Base-by-base conservation (phyloP, 2,113 vertebrate species). In the Heterotilapia buettikoferi region DNA sequence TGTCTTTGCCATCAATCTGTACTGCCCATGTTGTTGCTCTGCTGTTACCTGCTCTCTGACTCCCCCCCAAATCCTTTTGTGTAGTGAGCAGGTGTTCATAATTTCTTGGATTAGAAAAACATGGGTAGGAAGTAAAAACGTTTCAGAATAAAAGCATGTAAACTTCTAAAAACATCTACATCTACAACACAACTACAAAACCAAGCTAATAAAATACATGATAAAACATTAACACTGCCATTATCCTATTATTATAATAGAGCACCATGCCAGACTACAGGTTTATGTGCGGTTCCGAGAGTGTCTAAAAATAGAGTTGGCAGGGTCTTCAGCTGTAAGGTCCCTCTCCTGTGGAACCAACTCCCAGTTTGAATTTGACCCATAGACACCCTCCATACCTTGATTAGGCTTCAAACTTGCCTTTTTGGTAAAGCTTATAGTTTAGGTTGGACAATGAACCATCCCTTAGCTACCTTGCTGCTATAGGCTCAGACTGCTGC, bases 131-230 rank as follows among this genome's bases (percentile, higher is more conserved):
- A 36, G 31, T 66, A 36, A 36, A 36, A 66, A n/a, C 18, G 5
- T 66, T 66, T 66, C 18, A 66, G 36, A 66, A 12, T 66, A 36
- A 63, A 63, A 63, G 18, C 1, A 63, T n/a, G 9, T 4, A 63
- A 19, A 36, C 0, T 0, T 63, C 9, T 36, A 63, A 33, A 59
- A 63, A 11, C 59, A 19, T 63, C n/a, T n/a, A n/a, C n/a, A n/a
- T n/a, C n/a, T n/a, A n/a, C n/a, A n/a, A n/a, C n/a, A 16, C 16
- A 63, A 63, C 16, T 63, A 63, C 29, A 63, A 63, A 63, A 63
- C 59, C 18, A 63, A 63, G 31, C 18, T n/a, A 36, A 63, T 63
- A 36, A 63, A 63, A 63, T 63, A 63, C 1, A 63, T 1, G 31
- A 66, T 36, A n/a, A 66, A 66, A 66, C 10, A n/a, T 36, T 38